Evolutionary conservation across 1,140 invertebrate genomes (phyloP), one percentile per base, ranked within the genome.

Genomic region (Calephelis virginiensis): DNA sequence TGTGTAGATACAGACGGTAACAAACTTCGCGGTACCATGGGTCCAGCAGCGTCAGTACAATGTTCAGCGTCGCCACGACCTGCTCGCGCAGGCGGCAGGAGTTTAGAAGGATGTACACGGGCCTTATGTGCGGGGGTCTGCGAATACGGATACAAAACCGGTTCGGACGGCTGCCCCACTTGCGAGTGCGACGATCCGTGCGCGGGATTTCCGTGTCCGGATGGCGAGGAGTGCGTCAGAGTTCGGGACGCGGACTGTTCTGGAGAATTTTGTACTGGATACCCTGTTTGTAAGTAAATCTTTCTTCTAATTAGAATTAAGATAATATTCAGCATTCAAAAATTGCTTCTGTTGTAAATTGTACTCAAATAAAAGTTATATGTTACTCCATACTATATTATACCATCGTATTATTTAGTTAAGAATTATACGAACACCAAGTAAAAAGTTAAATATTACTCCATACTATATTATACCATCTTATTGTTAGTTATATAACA

Each of bases 171-270:
- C 5, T 97, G 96, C 78, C 94, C 95, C 5, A 96, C 94, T 12
- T 97, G 96, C 78, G 96, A 97, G 82, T 97, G 96, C 81, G 95
- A 96, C 49, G 94, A 96, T 82, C 96, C 96, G 6, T 97, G 96
- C 73, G 94, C 96, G 66, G 95, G 95, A 5, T 96, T 94, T 78
- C 93, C 93, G 3, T 97, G 96, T 77, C 92, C 94, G 4, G 91
- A 92, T 5, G 95, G 93, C 10, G 94, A 96, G 67, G 94, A 96
- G 74, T 97, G 96, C 71, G 93, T 95, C 5, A 92, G 95, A 59
- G 93, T 94, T 40, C 93, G 92, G 48, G 95, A 96, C 76, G 92
- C 94, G 0, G 92, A 93, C 2, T 97, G 96, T 75, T 89, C 91
- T 1, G 94, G 94, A 28, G 94, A 95, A 68, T 80, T 95, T 0